A percentile compares a stretch with the other conserved stretches of the same genome.
Evolutionary conservation across 2,113 vertebrate species (phyloP).

Genomic region (Miniopterus natalensis): DNA sequence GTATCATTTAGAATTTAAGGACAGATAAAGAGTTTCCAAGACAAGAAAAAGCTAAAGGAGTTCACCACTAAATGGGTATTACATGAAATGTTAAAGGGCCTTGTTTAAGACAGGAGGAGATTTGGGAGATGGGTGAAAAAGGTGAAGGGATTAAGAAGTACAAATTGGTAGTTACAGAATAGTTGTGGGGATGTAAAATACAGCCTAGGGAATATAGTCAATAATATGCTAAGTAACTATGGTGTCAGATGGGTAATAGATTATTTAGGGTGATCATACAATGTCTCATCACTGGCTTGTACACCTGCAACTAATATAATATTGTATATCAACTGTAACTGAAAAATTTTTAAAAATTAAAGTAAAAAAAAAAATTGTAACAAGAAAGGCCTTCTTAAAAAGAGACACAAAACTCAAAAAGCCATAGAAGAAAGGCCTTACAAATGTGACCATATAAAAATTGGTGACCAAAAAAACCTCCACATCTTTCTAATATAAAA

Average conservation of each 20-base stretch:
- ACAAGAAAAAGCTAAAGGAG: neutral
- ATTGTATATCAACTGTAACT: neutral
- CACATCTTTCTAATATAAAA: neutral
- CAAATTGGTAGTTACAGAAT: neutral
- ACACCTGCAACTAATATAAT: neutral
- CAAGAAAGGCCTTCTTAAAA: neutral
- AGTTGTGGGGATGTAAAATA: neutral
- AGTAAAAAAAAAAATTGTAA: neutral
- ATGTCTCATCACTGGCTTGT: neutral
- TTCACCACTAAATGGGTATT: neutral
- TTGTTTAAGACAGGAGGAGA: neutral
- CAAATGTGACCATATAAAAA: neutral
- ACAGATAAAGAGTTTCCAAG: neutral
- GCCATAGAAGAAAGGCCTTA: neutral
- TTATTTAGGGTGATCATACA: neutral
- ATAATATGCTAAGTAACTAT: neutral
- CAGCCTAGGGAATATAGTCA: neutral
- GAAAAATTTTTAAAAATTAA: neutral
- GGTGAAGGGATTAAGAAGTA: neutral
- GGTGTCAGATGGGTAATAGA: neutral
- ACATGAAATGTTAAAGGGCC: neutral
- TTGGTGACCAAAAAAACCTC: neutral
- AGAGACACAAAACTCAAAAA: neutral
- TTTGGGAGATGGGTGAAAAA: neutral
- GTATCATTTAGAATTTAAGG: neutral